Conservation (phyloP, 2,113 vertebrate species). For the Thunnus thynnus region DNA sequence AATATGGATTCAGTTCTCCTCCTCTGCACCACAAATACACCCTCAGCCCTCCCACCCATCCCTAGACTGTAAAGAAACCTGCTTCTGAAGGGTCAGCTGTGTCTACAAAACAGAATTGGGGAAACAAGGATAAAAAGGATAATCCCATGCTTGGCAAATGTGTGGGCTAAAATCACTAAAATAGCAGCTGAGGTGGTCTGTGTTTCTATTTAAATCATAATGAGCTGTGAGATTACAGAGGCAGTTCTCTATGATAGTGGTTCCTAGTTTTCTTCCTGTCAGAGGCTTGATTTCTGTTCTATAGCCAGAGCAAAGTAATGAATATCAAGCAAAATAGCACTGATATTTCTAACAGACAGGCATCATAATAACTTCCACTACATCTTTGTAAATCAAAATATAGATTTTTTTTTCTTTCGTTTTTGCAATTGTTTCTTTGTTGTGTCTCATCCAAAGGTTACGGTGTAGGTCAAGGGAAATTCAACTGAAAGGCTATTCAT, state of each 20-base stretch:
- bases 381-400: constrained; percentile 36
- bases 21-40: constrained; percentile 5
- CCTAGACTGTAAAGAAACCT: constrained; percentile 5
- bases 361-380: constrained; percentile 27
- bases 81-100: constrained; percentile 31
- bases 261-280: constrained; percentile 35
- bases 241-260: background rate
- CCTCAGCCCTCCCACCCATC: constrained; percentile 1
- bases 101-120: constrained; percentile 33
- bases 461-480: background rate
- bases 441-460: background rate
- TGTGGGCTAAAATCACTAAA: constrained; percentile 47
- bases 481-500: background rate
- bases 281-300: constrained; percentile 23
- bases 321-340: constrained; percentile 8
- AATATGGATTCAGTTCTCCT: constrained; percentile 32
- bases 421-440: constrained; percentile 3
- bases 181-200: constrained; percentile 52
- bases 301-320: constrained; percentile 7
- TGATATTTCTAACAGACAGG: constrained; percentile 20
- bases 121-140: constrained; percentile 34
- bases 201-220: constrained; percentile 64
- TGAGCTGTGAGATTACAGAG: constrained; percentile 63
- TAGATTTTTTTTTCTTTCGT: constrained; percentile 24
- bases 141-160: constrained; percentile 44